phyloP scores from a whole-genome alignment of 2,888 invertebrate genomes.

The Chrysolina oricalcia region DNA sequence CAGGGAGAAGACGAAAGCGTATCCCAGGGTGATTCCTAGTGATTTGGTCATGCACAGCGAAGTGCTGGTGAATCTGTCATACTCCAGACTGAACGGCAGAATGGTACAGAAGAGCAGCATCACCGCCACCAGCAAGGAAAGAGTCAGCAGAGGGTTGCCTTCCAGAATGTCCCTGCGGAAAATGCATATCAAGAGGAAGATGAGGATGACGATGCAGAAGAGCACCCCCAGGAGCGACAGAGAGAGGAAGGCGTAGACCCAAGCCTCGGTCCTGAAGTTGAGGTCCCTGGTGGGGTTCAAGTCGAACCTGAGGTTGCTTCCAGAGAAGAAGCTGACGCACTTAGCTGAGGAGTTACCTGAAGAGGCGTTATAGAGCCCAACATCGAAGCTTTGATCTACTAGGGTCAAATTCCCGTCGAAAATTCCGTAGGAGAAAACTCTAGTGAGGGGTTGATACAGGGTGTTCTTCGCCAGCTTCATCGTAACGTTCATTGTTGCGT shows the following conservation, averaged over 20 bases:
- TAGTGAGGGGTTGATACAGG: conserved; percentile 59
- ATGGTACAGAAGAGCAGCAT: conserved; percentile 73
- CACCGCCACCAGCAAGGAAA: conserved; percentile 72
- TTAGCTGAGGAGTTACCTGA: conserved; percentile 15
- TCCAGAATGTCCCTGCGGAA: conserved; percentile 79
- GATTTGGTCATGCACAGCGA: conserved; percentile 74
- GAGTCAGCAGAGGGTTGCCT: conserved; percentile 77
- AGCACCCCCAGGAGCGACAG: conserved; percentile 79
- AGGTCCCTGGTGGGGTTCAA: conserved; percentile 28
- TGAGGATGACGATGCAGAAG: conserved; percentile 78
- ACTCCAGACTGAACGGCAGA: conserved; percentile 73
- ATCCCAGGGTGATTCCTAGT: conserved; percentile 76
- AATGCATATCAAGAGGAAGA: conserved; percentile 79
- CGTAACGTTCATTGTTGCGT: conserved; percentile 43
- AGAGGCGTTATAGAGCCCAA: conserved; percentile 33
- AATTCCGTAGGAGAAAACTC: conserved; percentile 64
- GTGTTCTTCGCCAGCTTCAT: conserved; percentile 49
- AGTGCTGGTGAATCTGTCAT: conserved; percentile 54
- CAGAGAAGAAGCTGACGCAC: conserved; percentile 43
- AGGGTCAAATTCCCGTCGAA: conserved; percentile 64
- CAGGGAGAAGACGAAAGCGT: conserved; percentile 78
- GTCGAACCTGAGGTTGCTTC: conserved; percentile 36
- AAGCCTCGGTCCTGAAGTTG: conserved; percentile 69
- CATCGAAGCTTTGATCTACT: conserved; percentile 54
- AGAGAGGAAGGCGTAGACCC: conserved; percentile 79